Percentiles rank a stretch among this genome's conserved stretches.
phyloP scores from a whole-genome alignment of 2,797 vertebrate species.

The Chrosomus eos region DNA sequence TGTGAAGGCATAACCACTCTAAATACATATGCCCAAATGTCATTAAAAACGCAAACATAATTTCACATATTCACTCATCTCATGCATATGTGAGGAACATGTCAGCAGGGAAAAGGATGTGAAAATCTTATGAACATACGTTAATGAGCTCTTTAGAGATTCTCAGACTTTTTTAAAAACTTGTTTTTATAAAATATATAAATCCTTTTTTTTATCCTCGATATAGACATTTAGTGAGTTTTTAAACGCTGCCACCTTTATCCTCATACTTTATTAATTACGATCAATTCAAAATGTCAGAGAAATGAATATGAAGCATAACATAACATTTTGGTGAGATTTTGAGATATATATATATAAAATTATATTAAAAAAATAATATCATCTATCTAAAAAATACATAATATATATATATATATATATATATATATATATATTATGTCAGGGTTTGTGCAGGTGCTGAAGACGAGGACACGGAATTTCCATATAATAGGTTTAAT shows the following conservation, averaged over 20 bases:
- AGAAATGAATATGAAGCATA: no score
- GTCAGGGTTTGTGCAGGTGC: no score
- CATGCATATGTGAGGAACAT: slow-evolving; percentile 71
- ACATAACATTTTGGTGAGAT: no score
- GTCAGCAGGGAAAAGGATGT: slow-evolving; percentile 76
- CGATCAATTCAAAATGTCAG: no score
- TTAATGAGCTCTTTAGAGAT: slow-evolving; percentile 61
- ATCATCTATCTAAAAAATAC: no score
- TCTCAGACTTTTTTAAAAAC: not conserved
- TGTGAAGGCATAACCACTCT: not conserved
- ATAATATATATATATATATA: no score
- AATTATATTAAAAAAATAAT: no score
- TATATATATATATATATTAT: no score
- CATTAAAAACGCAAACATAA: slow-evolving; percentile 49
- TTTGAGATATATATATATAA: no score
- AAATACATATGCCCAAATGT: slow-evolving; percentile 34
- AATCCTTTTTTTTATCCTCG: not conserved
- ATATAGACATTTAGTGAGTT: not conserved
- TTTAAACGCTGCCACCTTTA: not conserved
- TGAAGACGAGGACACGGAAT: no score
- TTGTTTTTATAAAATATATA: not conserved
- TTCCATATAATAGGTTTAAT: no score
- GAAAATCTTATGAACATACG: slow-evolving; percentile 72
- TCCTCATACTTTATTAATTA: not conserved
- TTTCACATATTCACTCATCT: slow-evolving; percentile 42